These are phyloP conservation scores for Dasyornis broadbenti DNA, from an alignment of 2,113 vertebrate species.

Conservation along the genomic window DNA sequence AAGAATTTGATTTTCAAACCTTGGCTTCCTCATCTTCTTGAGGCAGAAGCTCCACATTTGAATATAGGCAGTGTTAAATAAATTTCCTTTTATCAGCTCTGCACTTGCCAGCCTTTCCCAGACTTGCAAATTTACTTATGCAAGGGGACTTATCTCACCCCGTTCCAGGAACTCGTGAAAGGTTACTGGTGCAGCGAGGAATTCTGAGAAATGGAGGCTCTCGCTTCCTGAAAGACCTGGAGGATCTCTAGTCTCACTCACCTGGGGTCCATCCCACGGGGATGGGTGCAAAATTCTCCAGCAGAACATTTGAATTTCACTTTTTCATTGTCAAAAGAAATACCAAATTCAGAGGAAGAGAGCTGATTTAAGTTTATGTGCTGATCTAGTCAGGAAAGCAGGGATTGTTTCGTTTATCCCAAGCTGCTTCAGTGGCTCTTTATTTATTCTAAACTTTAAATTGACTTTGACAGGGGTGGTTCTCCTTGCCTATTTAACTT, in stretches of 20 bases:
- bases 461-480: neutral
- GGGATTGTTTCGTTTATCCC: neutral
- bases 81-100: neutral
- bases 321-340: neutral
- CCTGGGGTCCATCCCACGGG: neutral
- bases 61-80: neutral
- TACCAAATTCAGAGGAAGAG: neutral
- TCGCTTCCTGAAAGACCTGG: neutral
- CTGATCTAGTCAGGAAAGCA: neutral
- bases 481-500: neutral
- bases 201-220: neutral
- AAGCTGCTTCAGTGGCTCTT: neutral
- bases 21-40: neutral
- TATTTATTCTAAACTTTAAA: neutral
- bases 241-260: neutral
- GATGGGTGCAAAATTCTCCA: neutral
- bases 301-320: neutral
- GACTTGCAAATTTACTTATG: neutral
- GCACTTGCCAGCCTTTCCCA: neutral
- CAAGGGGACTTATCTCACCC: neutral
- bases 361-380: neutral
- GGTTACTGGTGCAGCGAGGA: neutral
- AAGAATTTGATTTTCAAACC: neutral
- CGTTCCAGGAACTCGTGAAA: neutral
- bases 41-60: neutral